Evolutionary conservation across 1,140 invertebrate genomes (phyloP).

Genomic region (Caenorhabditis tropicalis): DNA sequence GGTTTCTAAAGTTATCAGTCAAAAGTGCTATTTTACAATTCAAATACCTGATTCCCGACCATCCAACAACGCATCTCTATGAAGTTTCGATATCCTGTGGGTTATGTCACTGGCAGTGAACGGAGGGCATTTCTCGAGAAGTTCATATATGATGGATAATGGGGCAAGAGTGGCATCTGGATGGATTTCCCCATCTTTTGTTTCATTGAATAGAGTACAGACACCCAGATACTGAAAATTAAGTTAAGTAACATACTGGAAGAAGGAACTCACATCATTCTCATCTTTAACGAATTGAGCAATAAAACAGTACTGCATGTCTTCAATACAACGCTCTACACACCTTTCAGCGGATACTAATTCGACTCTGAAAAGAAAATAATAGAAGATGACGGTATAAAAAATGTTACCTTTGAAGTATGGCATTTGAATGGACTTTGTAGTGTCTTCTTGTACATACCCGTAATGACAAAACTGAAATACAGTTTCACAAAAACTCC

Average conservation of each 20-base stretch:
- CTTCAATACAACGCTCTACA: constrained; percentile 64
- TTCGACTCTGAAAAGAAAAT: constrained; percentile 58
- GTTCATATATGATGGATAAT: constrained; percentile 47
- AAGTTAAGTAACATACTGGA: not conserved
- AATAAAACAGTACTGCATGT: constrained; percentile 59
- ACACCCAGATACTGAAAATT: constrained; percentile 9
- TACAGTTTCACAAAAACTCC: not conserved
- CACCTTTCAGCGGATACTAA: constrained; percentile 58
- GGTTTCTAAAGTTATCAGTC: constrained; percentile 16
- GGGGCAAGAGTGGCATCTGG: constrained; percentile 53
- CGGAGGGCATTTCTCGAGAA: constrained; percentile 48
- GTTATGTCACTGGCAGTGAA: constrained; percentile 46
- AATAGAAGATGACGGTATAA: not conserved
- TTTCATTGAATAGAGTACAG: constrained; percentile 53
- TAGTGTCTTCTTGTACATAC: constrained; percentile 36
- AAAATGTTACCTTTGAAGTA: constrained; percentile 40
- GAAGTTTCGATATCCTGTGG: constrained; percentile 45
- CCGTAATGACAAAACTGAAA: constrained; percentile 36
- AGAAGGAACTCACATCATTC: not conserved
- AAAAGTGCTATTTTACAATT: not conserved
- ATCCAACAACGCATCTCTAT: constrained; percentile 42
- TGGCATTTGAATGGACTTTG: constrained; percentile 46
- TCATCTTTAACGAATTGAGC: constrained; percentile 55
- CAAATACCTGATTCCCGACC: constrained; percentile 2
- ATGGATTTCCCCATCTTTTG: constrained; percentile 31